A percentile compares a stretch with the other conserved stretches of the same genome.
These are phyloP conservation scores for Galbula dea DNA, from an alignment of 2,113 vertebrate species.

Conservation along the genomic window DNA sequence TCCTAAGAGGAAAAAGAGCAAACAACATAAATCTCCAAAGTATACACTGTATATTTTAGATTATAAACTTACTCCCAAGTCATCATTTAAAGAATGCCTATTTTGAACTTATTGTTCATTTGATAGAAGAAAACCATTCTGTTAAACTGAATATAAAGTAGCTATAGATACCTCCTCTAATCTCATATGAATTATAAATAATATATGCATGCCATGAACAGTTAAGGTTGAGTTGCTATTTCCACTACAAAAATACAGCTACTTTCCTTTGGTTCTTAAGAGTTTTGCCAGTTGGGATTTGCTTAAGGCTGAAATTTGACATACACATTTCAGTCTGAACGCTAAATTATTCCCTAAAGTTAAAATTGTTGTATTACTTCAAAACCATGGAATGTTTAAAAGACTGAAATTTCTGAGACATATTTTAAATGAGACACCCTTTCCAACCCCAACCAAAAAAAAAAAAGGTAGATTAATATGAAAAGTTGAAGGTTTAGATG, in stretches of 20 bases:
- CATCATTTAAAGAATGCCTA: background rate
- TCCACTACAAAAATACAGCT: background rate
- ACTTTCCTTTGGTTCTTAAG: background rate
- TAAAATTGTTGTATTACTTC: background rate
- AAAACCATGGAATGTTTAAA: background rate
- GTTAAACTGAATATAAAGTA: background rate
- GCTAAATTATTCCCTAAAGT: background rate
- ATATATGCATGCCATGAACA: background rate
- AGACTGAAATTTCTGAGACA: background rate
- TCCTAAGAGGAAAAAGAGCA: constrained; percentile 56
- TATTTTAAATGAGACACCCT: background rate
- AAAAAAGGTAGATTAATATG: background rate
- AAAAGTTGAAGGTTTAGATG: background rate
- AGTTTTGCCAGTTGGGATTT: background rate
- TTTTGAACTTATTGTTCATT: background rate
- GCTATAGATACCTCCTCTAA: background rate
- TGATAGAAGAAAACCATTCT: background rate
- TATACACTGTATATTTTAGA: background rate
- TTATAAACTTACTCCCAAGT: background rate
- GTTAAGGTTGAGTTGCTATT: background rate
- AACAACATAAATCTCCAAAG: constrained; percentile 42
- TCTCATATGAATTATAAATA: background rate
- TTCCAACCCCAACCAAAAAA: background rate
- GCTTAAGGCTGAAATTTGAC: background rate
- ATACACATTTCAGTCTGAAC: background rate